phyloP scores from a whole-genome alignment of 64 coral and sea anemone species.

The Stichodactyla mertensii region DNA sequence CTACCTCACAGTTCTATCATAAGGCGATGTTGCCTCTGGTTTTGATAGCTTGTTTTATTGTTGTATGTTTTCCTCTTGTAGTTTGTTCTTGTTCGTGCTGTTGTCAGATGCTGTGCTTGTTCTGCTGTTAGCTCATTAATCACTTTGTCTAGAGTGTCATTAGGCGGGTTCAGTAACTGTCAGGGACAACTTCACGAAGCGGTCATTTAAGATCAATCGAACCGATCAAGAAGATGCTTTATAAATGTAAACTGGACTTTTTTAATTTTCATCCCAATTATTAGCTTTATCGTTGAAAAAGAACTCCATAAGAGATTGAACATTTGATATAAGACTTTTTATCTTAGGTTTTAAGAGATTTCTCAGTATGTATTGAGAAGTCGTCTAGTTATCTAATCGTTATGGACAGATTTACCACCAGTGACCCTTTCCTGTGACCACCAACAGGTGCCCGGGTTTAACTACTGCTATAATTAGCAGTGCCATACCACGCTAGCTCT shows the following conservation, averaged over 20 bases:
- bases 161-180: too few relatives aligned
- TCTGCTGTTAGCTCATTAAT: neutral
- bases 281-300: too few relatives aligned
- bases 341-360: neutral
- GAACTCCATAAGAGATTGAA: neutral
- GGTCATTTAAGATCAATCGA: too few relatives aligned
- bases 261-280: too few relatives aligned
- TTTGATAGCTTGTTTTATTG: conserved; percentile 25
- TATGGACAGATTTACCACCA: neutral
- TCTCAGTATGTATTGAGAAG: neutral
- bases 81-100: neutral
- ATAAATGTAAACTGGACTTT: too few relatives aligned
- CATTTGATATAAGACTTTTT: neutral
- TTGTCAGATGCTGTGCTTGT: conserved; percentile 9
- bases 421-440: neutral
- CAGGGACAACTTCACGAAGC: too few relatives aligned
- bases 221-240: too few relatives aligned
- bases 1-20: neutral
- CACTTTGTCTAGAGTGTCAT: neutral
- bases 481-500: neutral
- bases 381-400: neutral
- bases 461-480: neutral
- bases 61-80: conserved; percentile 3
- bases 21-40: neutral
- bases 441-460: neutral